A percentile compares a stretch with the other conserved stretches of the same genome.
These are phyloP conservation scores for Chymomyza procnemis DNA, from an alignment of 2,888 invertebrate genomes.

Conservation along the genomic window DNA sequence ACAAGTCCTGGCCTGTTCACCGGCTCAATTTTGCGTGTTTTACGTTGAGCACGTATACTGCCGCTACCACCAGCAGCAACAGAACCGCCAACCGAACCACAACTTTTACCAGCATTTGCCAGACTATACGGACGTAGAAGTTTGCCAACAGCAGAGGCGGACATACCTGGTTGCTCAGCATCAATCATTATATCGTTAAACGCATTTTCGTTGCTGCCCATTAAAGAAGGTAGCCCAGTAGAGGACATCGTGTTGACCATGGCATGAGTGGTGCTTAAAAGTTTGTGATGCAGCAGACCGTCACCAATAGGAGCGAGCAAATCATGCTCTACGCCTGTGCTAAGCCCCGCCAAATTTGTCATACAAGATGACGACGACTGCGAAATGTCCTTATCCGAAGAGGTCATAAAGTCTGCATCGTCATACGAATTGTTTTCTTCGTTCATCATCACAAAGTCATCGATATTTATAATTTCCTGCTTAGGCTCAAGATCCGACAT, in stretches of 20 bases:
- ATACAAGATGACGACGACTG: conserved; percentile 63
- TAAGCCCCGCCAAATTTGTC: conserved; percentile 43
- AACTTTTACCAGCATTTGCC: conserved; percentile 36
- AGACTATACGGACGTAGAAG: conserved; percentile 32
- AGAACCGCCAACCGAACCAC: conserved; percentile 16
- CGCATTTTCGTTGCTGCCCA: conserved; percentile 31
- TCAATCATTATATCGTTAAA: conserved; percentile 51
- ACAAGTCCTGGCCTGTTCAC: conserved; percentile 86
- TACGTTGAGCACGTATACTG: conserved; percentile 71
- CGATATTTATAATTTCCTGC: conserved; percentile 78
- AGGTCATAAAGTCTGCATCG: conserved; percentile 73
- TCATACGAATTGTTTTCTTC: conserved; percentile 78
- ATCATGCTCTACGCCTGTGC: conserved; percentile 53
- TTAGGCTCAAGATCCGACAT: conserved; percentile 72
- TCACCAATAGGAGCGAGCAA: conserved; percentile 68
- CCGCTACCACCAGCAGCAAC: conserved; percentile 6
- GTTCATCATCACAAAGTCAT: conserved; percentile 78
- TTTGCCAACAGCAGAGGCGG: neutral
- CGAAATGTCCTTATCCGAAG: conserved; percentile 67
- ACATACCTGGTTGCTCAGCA: conserved; percentile 18
- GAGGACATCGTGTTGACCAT: conserved; percentile 33
- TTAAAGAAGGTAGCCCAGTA: neutral
- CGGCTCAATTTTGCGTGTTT: conserved; percentile 83
- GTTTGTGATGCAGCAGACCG: conserved; percentile 64
- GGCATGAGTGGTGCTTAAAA: conserved; percentile 53